Percentiles rank a stretch among this genome's conserved stretches.
Conservation (phyloP, 2,888 invertebrate species). For the Tinea semifulvella region DNA sequence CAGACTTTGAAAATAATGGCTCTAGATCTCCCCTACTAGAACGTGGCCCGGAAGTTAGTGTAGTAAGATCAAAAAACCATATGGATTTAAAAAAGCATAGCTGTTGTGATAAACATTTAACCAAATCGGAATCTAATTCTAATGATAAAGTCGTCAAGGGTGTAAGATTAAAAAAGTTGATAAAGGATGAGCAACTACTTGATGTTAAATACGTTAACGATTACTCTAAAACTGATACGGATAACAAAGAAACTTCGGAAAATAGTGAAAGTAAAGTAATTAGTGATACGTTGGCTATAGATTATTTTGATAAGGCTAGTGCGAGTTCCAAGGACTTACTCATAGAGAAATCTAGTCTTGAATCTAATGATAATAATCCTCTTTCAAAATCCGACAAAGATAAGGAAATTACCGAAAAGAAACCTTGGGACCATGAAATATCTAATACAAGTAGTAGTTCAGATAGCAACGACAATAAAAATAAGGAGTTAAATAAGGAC, state of each 20-base stretch:
- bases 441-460: constrained; percentile 69
- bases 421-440: constrained; percentile 62
- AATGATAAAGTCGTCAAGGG: constrained; percentile 47
- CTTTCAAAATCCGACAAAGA: constrained; percentile 34
- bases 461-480: constrained; percentile 54
- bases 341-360: constrained; percentile 65
- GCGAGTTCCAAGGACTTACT: constrained; percentile 77
- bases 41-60: constrained; percentile 49
- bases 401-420: constrained; percentile 36
- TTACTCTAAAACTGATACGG: constrained; percentile 13
- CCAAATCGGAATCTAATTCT: constrained; percentile 33
- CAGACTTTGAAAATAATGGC: constrained; percentile 74
- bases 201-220: constrained; percentile 29
- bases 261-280: constrained; percentile 6
- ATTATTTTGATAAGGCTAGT: constrained; percentile 71
- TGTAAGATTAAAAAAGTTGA: constrained; percentile 53
- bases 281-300: constrained; percentile 22
- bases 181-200: constrained; percentile 33
- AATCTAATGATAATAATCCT: constrained; percentile 56
- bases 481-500: constrained; percentile 24
- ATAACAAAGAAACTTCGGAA: constrained; percentile 26
- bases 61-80: constrained; percentile 47
- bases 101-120: constrained; percentile 42
- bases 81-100: constrained; percentile 41
- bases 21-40: constrained; percentile 75